Conservation (phyloP, 2,797 vertebrate genomes). For the Ctenochaetus hawaiiensis region DNA sequence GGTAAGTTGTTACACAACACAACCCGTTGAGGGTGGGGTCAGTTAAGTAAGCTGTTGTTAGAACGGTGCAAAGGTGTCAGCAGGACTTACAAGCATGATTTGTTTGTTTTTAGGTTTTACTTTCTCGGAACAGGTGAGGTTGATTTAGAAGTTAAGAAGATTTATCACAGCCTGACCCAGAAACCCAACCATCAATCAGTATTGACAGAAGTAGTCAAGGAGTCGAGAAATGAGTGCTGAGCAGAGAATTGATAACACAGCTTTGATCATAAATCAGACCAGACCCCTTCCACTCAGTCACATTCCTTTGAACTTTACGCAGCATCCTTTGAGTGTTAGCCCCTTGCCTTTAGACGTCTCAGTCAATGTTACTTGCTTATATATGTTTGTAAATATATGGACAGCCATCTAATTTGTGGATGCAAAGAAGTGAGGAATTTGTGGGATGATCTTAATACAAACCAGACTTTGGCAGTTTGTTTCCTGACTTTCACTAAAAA, state of each 20-base stretch:
- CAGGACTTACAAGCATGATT: not conserved
- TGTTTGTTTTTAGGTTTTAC: slow-evolving; percentile 19
- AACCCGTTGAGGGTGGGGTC: not conserved
- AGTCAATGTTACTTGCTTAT: not conserved
- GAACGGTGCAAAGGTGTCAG: not conserved
- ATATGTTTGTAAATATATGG: slow-evolving; percentile 1
- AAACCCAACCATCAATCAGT: slow-evolving; percentile 25
- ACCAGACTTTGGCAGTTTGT: slow-evolving; percentile 7
- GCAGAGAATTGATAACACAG: not conserved
- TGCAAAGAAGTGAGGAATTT: not conserved
- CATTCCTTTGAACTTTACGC: not conserved
- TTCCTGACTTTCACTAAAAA: not conserved
- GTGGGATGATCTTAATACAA: slow-evolving; percentile 12
- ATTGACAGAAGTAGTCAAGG: not conserved
- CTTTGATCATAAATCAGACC: slow-evolving; percentile 22
- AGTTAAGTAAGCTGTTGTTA: slow-evolving; percentile 25
- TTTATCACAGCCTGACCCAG: slow-evolving; percentile 29
- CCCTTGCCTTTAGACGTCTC: not conserved
- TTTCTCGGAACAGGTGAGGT: not conserved
- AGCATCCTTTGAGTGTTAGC: slow-evolving; percentile 5
- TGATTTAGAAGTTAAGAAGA: slow-evolving; percentile 11
- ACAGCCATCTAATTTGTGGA: not conserved
- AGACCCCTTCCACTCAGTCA: slow-evolving; percentile 2
- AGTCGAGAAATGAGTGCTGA: not conserved
- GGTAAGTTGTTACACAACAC: slow-evolving; percentile 29